Evolutionary conservation across 2,797 vertebrate genomes (phyloP), one percentile per base, ranked within the genome.

Genomic region (Streptopelia turtur): DNA sequence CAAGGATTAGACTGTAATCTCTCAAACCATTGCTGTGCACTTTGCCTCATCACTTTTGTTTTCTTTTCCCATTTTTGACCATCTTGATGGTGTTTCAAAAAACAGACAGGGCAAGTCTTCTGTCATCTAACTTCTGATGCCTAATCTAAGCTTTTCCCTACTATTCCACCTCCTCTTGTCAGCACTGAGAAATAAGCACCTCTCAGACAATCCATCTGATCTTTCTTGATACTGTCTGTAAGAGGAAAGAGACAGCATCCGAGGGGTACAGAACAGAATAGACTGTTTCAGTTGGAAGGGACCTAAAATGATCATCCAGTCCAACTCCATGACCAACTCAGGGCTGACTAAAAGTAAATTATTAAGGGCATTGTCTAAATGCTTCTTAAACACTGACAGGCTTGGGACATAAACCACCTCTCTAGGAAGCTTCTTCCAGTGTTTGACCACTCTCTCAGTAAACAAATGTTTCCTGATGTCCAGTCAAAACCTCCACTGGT

Each of bases 211-310:
- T 47, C 72, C 20, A 49, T 49, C 43, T 7, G 8, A n/a, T 45
- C 41, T 59, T 15, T 5, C 56, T 41, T 35, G n/a, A 49, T 13
- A 45, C 7, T 39, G 24, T 8, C 61, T 68, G 7, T 10, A 79
- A 71, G 55, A 82, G 49, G 31, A 88, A 16, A 57, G 39, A 57
- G 47, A 14, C 4, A 59, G 17, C 14, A 12, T 17, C 25, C 6
- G 4, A 23, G 23, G 11, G 30, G 21, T 18, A 25, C 0, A 31
- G 50, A 59, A 49, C 1, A 55, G 16, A 83, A 28, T 0, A 45
- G n/a, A 56, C 13, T 35, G 8, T 30, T 30, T 71, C 28, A 71
- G 11, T 17, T 80, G 35, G n/a, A 71, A 56, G 57, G 49, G 47
- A 45, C 57, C 39, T 45, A 56, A 16, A 50, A 11, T 1, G 13